Evolutionary conservation across 1,140 invertebrate genomes (phyloP).

Genomic region (Lamellibrachia luymesi): DNA sequence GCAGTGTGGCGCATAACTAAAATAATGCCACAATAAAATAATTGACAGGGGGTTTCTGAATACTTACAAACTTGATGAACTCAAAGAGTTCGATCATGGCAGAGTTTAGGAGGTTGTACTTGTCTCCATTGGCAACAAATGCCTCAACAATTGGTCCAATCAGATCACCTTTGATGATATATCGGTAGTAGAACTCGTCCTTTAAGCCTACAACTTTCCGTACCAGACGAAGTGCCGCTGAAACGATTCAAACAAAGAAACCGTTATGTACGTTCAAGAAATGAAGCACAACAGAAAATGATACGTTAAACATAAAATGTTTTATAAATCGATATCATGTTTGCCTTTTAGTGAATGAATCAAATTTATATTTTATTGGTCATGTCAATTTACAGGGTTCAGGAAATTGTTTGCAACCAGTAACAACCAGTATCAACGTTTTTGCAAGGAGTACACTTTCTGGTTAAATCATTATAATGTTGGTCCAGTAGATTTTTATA

Average conservation of each 20-base stretch:
- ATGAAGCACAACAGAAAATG: not conserved
- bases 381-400: not conserved
- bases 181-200: constrained; percentile 96
- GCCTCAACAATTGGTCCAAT: constrained; percentile 95
- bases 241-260: constrained; percentile 27
- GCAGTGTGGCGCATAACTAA: not conserved
- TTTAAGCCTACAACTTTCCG: constrained; percentile 95
- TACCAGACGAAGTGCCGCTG: constrained; percentile 89
- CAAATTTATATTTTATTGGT: not conserved
- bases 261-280: not conserved
- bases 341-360: not conserved
- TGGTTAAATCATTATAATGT: not conserved
- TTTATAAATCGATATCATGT: not conserved
- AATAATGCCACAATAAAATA: not conserved
- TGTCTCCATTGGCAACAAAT: constrained; percentile 92
- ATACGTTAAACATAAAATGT: not conserved
- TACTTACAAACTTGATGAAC: constrained; percentile 71
- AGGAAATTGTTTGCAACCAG: not conserved
- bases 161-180: constrained; percentile 93
- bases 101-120: constrained; percentile 98
- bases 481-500: not conserved
- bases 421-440: not conserved
- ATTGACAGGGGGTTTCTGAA: not conserved
- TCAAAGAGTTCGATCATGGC: constrained; percentile 99
- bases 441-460: not conserved